Base-by-base conservation (phyloP, 2,797 vertebrate genomes). In the Notoglanidium macrostoma region DNA sequence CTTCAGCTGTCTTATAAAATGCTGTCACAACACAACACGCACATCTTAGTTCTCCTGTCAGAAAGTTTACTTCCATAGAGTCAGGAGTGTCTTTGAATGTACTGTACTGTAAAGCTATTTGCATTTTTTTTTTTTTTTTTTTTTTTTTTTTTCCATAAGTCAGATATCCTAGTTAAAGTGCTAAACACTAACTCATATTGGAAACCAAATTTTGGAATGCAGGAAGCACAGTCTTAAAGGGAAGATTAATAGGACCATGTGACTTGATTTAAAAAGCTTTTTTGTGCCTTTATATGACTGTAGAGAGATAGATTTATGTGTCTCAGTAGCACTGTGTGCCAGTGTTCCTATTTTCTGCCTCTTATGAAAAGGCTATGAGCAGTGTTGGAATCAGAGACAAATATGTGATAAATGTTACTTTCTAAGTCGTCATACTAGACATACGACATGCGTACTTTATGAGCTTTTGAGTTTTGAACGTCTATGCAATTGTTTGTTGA, bases 11-110 rank as follows among this genome's bases (percentile, higher is more conserved):
- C 87, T 89, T 89, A 40, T 87, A 89, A 87, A 91, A 93, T 90
- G 93, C 94, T 94, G 94, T 95, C 93, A 89, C 82, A 92, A 90
- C 83, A 90, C 87, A 93, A 94, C 93, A 90, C 92, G 93, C 94
- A 94, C 95, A 95, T 92, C 92, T 87, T 84, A 86, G 88, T 91
- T 89, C 89, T 90, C 90, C 79, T 83, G 65, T 85, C 54, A 32
- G 70, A 8, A 84, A 65, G 73, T 81, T 80, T 88, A 77, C 32
- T 83, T 35, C 19, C 21, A 70, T 11, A 54, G 72, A 21, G n/a
- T 59, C 54, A 49, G 76, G 70, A 78, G 74, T 63, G 32, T 83
- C 55, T 82, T 59, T 78, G 78, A 85, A 70, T 83, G 70, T 65
- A 88, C 74, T 77, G 72, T 70, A 83, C 46, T 73, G 78, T 77